Evolutionary conservation across 2,888 invertebrate species (phyloP).

Genomic region (Clunio marinus): DNA sequence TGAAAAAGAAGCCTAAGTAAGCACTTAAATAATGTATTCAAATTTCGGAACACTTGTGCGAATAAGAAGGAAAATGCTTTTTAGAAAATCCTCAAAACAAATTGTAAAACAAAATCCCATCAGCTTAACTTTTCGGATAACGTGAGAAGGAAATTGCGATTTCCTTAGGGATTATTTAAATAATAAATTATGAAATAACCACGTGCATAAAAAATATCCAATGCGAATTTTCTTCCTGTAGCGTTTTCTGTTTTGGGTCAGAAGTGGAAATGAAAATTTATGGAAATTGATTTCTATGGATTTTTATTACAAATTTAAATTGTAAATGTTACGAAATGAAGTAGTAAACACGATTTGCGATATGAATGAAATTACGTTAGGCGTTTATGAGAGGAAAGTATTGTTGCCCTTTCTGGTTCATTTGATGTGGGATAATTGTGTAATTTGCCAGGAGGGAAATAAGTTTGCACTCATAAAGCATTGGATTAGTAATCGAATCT

Average conservation of each 20-base stretch:
- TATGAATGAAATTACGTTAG: too few relatives aligned
- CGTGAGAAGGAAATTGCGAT: neutral
- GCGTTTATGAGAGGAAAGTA: neutral
- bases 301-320: too few relatives aligned
- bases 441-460: neutral
- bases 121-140: neutral
- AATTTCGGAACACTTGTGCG: too few relatives aligned
- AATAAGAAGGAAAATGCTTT: neutral
- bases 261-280: conserved; percentile 17
- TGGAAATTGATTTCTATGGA: conserved; percentile 3
- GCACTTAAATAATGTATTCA: too few relatives aligned
- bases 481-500: neutral
- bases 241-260: neutral
- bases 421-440: neutral
- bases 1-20: too few relatives aligned
- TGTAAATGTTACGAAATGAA: neutral
- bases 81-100: neutral
- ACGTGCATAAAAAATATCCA: neutral
- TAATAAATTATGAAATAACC: conserved; percentile 10
- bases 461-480: neutral
- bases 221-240: neutral
- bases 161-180: too few relatives aligned
- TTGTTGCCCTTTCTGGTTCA: neutral
- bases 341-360: neutral
- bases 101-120: neutral